Base-by-base conservation (phyloP, 2,888 invertebrate species). In the Sinelater perroti region DNA sequence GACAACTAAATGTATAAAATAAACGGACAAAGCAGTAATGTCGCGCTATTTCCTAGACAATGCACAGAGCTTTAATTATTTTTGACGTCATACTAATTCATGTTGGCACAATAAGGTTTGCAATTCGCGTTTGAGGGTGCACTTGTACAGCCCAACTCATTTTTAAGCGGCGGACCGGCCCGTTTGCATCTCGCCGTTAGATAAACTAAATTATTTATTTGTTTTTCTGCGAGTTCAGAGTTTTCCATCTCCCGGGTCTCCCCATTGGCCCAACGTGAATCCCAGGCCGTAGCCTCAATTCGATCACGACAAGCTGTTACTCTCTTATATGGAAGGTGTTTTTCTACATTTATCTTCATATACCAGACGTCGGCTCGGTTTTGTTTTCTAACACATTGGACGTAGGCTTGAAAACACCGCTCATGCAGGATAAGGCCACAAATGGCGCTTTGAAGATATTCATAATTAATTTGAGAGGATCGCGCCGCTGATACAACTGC, bases 291-390 rank as follows among this genome's bases (percentile, higher is more conserved):
- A 64, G 61, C 65, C 68, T 67, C 67, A 60, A 66, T 69, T 69
- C 70, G 66, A 72, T 71, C 69, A 69, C 64, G 66, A 67, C 68
- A 70, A 70, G 71, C 71, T 71, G 71, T 47, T 55, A 50, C 59
- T 50, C 46, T 58, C 38, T 50, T 59, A 59, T 54, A 55, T 50
- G 36, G 59, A 36, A 59, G 59, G 55, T 55, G 50, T 55, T 54
- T 59, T 58, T 54, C 58, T 42, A 54, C 58, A 58, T 54, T 58
- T 58, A 54, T 58, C 58, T 58, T 58, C 58, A 54, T 47, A 58
- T 53, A 58, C 26, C 58, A 40, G 49, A 58, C 30, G 36, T 24
- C 36, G 38, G 26, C 30, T 49, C 21, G 58, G 51, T 26, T 58
- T 49, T 58, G 58, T 58, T 58, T 58, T 58, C 42, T 21, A 40